Base-by-base conservation (phyloP, 2,888 invertebrate genomes). In the Peribatodes rhomboidaria region DNA sequence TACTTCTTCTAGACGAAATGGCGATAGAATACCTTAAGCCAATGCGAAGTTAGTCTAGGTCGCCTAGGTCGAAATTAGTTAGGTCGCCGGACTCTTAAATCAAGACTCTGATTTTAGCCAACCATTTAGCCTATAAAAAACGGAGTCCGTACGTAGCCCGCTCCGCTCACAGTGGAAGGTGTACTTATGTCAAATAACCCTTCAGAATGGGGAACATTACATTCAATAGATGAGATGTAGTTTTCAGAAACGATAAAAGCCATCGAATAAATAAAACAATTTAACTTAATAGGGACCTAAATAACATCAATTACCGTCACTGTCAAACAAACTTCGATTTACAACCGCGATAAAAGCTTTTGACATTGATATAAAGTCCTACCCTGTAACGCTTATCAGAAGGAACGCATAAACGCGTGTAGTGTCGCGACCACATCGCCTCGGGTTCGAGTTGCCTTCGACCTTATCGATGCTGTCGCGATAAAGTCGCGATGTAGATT, bases 371-470 rank as follows among this genome's bases (percentile, higher is more conserved):
- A 55, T 60, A 59, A 27, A 39, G 52, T 31, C 42, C 56, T 60
- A 60, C 61, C 60, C 55, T 65, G 41, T 42, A 54, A 59, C 46
- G 39, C 13, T 57, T 54, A 62, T 62, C 62, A 44, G 53, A 18
- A 42, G 35, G 54, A 53, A 61, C 68, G 61, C 60, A 64, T 64
- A 65, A 66, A 68, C 64, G 68, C 70, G 63, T 70, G 70, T 70
- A 59, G n/a, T 6, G 27, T 41, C 54, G 41, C 59, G 18, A 20
- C 47, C 54, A 55, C 54, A 55, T 65, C 60, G 65, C 50, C 42
- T 33, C 35, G 49, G 52, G 33, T 37, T 61, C 59, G 66, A 61
- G 55, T 57, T 61, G 37, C 55, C 61, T 65, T 67, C 64, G 67
- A 67, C 65, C 65, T 65, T 65, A 65, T 65, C 65, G 65, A 65